phyloP scores from a whole-genome alignment of 2,113 vertebrate species.

The Calonectris borealis region DNA sequence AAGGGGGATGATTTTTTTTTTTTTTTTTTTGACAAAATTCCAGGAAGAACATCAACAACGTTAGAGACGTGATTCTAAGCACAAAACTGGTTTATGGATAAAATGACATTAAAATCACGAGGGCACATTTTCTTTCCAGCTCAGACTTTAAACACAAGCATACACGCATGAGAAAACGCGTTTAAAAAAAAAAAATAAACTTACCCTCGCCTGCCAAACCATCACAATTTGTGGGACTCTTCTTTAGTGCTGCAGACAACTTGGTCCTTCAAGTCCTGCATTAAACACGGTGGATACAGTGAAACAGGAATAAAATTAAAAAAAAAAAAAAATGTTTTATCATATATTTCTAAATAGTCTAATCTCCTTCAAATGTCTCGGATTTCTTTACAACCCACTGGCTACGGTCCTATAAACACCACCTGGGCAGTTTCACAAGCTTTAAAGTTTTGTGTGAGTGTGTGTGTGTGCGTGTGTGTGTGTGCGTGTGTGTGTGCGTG shows the following conservation, averaged over 20 bases:
- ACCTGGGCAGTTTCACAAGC: conserved; percentile 77
- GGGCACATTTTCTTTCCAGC: background rate
- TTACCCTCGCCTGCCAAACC: conserved; percentile 74
- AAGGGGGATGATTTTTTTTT: background rate
- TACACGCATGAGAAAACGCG: conserved; percentile 35
- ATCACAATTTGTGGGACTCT: conserved; percentile 66
- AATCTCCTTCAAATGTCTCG: conserved; percentile 59
- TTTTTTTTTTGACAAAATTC: conserved; percentile 26
- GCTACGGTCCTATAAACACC: conserved; percentile 70
- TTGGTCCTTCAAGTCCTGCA: conserved; percentile 62
- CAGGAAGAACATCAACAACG: conserved; percentile 3
- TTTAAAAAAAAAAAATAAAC: conserved; percentile 53
- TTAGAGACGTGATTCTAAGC: background rate
- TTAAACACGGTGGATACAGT: conserved; percentile 42
- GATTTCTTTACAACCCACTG: conserved; percentile 66
- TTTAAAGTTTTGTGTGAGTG: conserved; percentile 73
- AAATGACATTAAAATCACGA: conserved; percentile 46
- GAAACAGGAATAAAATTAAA: background rate
- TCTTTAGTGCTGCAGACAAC: conserved; percentile 61
- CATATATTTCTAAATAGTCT: conserved; percentile 25
- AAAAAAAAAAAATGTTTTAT: background rate
- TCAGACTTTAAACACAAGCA: background rate
- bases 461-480: background rate
- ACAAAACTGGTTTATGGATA: conserved; percentile 11
- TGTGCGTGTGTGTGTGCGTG: background rate